A percentile compares a stretch with the other conserved stretches of the same genome.
Conservation (phyloP, 2,888 invertebrate species). For the Cheilosia vernalis region DNA sequence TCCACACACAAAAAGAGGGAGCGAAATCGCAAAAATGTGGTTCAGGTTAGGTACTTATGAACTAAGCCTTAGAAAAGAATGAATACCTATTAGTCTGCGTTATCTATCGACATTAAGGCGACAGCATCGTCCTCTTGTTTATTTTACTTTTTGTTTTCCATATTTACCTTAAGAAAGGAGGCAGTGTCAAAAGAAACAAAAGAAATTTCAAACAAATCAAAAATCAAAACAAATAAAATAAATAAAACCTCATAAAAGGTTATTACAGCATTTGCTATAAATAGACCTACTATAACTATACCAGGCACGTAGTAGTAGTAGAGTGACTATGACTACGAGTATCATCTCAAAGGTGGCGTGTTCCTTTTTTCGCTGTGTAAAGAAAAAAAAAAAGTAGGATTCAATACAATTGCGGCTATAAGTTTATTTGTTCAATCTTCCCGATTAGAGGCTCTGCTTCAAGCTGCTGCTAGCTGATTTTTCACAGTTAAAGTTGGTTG, state of each 20-base stretch:
- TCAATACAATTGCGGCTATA: slow-evolving; percentile 33
- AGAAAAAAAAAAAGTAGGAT: neutral
- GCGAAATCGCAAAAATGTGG: neutral
- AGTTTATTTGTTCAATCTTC: slow-evolving; percentile 34
- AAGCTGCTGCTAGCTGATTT: slow-evolving; percentile 28
- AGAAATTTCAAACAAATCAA: slow-evolving; percentile 44
- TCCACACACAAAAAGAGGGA: slow-evolving; percentile 6
- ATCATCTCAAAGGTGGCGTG: slow-evolving; percentile 34
- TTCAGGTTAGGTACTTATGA: slow-evolving; percentile 15
- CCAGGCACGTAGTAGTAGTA: slow-evolving; percentile 25
- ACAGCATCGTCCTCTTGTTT: slow-evolving; percentile 58
- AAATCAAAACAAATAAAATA: slow-evolving; percentile 37
- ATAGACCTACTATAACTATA: slow-evolving; percentile 44
- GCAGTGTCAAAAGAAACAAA: slow-evolving; percentile 31
- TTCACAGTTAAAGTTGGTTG: slow-evolving; percentile 17
- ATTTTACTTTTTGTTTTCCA: neutral
- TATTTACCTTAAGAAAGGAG: slow-evolving; percentile 21
- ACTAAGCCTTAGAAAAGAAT: slow-evolving; percentile 61
- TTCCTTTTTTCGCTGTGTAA: slow-evolving; percentile 25
- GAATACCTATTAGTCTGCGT: slow-evolving; percentile 64
- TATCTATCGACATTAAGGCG: slow-evolving; percentile 70
- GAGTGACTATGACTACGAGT: neutral
- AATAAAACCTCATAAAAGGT: slow-evolving; percentile 52
- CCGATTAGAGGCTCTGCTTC: slow-evolving; percentile 9
- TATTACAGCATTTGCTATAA: slow-evolving; percentile 69